A percentile compares a stretch with the other conserved stretches of the same genome.
phyloP scores from a whole-genome alignment of 2,888 invertebrate genomes.

The Cetonia aurata region DNA sequence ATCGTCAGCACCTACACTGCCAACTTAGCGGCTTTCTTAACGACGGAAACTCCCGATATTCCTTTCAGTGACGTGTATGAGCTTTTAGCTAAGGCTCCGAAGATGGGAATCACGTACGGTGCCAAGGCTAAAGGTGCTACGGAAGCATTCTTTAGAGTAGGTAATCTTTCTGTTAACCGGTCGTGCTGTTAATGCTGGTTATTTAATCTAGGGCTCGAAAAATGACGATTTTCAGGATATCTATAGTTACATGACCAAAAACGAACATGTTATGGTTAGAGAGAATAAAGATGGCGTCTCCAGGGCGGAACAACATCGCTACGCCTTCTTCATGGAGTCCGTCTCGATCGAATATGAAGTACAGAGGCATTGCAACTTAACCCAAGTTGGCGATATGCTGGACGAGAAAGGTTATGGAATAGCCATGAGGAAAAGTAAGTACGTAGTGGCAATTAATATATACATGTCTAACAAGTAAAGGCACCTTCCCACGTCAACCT shows the following conservation, averaged over 20 bases:
- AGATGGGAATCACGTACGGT: slow-evolving; percentile 87
- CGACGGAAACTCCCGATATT: slow-evolving; percentile 80
- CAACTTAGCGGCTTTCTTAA: slow-evolving; percentile 90
- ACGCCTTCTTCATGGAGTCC: slow-evolving; percentile 93
- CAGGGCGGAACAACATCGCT: slow-evolving; percentile 67
- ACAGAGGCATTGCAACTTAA: slow-evolving; percentile 82
- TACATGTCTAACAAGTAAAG: too few relatives aligned
- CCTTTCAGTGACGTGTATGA: slow-evolving; percentile 86
- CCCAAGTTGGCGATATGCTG: slow-evolving; percentile 78
- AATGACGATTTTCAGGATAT: slow-evolving; percentile 83
- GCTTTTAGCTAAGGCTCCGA: slow-evolving; percentile 81
- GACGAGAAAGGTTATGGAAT: slow-evolving; percentile 91
- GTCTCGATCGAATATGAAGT: slow-evolving; percentile 88
- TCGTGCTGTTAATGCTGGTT: too few relatives aligned
- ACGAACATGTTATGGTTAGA: slow-evolving; percentile 70
- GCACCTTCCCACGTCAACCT: too few relatives aligned
- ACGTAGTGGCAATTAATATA: not conserved
- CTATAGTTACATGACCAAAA: slow-evolving; percentile 81
- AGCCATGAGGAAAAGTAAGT: slow-evolving; percentile 81
- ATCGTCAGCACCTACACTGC: slow-evolving; percentile 91
- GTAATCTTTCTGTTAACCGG: not conserved
- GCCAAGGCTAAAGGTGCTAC: slow-evolving; percentile 90
- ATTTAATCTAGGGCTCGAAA: slow-evolving; percentile 72
- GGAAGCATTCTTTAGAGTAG: slow-evolving; percentile 87
- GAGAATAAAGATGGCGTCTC: slow-evolving; percentile 78